A percentile compares a stretch with the other conserved stretches of the same genome.
These are phyloP conservation scores for Escarpia spicata DNA, from an alignment of 2,888 invertebrate genomes.

Conservation along the genomic window DNA sequence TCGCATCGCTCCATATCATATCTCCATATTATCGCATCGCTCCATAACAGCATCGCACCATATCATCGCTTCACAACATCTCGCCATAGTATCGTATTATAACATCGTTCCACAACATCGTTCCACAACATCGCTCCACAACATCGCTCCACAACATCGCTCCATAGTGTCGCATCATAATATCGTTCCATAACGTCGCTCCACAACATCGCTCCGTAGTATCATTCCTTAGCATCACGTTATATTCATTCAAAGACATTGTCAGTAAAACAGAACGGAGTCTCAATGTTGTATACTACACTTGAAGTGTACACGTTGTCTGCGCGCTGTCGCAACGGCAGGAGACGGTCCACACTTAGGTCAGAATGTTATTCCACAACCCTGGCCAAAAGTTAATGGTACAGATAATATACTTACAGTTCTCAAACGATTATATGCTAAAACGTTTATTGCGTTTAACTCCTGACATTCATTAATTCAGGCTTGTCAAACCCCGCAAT, in stretches of 20 bases:
- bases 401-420: neutral
- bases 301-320: neutral
- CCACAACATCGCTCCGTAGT: neutral
- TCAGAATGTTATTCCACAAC: neutral
- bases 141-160: no score
- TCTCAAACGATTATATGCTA: neutral
- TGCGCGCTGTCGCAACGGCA: neutral
- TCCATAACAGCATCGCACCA: no score
- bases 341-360: neutral
- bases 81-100: no score
- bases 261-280: neutral
- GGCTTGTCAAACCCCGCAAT: neutral
- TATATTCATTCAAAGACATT: neutral
- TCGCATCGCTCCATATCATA: neutral
- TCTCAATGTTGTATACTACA: neutral
- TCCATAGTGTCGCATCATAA: no score
- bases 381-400: neutral
- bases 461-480: neutral
- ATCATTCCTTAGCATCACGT: neutral
- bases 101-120: no score
- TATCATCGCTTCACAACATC: no score
- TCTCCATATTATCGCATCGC: neutral
- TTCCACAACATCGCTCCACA: no score
- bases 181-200: no score
- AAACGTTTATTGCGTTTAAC: neutral